Conservation (phyloP, 2,113 vertebrate species). For the Lates calcarifer region DNA sequence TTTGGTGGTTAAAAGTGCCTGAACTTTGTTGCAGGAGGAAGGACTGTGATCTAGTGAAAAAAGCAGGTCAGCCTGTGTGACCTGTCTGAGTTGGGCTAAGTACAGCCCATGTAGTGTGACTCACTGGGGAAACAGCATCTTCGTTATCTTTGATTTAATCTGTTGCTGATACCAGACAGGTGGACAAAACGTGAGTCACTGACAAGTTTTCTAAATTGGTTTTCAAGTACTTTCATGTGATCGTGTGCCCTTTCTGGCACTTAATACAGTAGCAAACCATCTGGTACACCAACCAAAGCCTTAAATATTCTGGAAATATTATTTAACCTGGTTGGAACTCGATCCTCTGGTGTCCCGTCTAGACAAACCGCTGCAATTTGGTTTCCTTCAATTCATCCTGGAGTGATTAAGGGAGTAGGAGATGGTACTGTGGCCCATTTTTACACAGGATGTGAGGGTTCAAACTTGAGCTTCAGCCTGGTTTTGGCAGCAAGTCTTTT, state of each 20-base stretch:
- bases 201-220: neutral
- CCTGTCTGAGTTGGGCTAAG: neutral
- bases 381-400: slow-evolving; percentile 46
- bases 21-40: slow-evolving; percentile 3
- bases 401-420: slow-evolving; percentile 33
- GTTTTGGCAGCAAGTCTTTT: slow-evolving; percentile 53
- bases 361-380: slow-evolving; percentile 57
- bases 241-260: neutral
- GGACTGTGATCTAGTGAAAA: slow-evolving; percentile 24
- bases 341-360: slow-evolving; percentile 50
- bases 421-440: slow-evolving; percentile 29
- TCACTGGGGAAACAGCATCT: slow-evolving; percentile 22
- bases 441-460: slow-evolving; percentile 48
- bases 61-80: slow-evolving; percentile 19
- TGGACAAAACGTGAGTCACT: slow-evolving; percentile 15
- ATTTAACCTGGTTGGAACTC: slow-evolving; percentile 24
- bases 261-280: slow-evolving; percentile 18
- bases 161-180: neutral
- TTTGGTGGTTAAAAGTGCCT: slow-evolving; percentile 11
- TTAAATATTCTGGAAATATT: slow-evolving; percentile 54
- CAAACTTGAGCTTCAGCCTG: slow-evolving; percentile 43
- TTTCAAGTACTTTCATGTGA: slow-evolving; percentile 3
- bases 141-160: slow-evolving; percentile 17
- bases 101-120: slow-evolving; percentile 20
- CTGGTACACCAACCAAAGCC: slow-evolving; percentile 20